A percentile compares a stretch with the other conserved stretches of the same genome.
These are phyloP conservation scores for Notechis scutatus DNA, from an alignment of 2,113 vertebrate species.

Conservation along the genomic window DNA sequence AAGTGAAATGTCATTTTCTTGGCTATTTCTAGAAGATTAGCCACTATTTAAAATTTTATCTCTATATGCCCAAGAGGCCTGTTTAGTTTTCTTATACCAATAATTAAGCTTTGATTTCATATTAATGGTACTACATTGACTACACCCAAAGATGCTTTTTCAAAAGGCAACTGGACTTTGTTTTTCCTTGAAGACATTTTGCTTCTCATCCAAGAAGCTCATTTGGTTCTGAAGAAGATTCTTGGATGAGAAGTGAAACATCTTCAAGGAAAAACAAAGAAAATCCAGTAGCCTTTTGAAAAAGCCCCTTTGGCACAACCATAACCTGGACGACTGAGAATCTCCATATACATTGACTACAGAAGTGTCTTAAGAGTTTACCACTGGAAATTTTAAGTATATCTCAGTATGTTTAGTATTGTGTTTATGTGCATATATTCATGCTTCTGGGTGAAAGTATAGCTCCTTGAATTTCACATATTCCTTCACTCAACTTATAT, in stretches of 20 bases:
- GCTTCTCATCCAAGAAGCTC: too few species aligned
- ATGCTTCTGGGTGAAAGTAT: not conserved
- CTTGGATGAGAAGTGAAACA: too few species aligned
- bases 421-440: not conserved
- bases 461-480: not conserved
- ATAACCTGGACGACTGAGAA: too few species aligned
- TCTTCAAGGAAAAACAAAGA: too few species aligned
- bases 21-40: not conserved
- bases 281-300: too few species aligned
- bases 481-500: not conserved
- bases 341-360: not conserved
- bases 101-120: not conserved
- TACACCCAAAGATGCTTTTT: not conserved
- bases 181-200: too few species aligned
- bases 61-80: not conserved
- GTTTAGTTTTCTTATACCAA: not conserved
- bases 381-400: not conserved
- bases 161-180: too few species aligned
- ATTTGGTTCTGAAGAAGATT: too few species aligned
- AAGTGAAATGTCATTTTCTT: slow-evolving; percentile 16
- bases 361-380: not conserved
- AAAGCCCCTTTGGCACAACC: too few species aligned
- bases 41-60: not conserved
- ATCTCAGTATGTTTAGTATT: not conserved
- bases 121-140: not conserved